Evolutionary conservation across 2,113 vertebrate genomes (phyloP).

Genomic region (Amia ocellicauda): DNA sequence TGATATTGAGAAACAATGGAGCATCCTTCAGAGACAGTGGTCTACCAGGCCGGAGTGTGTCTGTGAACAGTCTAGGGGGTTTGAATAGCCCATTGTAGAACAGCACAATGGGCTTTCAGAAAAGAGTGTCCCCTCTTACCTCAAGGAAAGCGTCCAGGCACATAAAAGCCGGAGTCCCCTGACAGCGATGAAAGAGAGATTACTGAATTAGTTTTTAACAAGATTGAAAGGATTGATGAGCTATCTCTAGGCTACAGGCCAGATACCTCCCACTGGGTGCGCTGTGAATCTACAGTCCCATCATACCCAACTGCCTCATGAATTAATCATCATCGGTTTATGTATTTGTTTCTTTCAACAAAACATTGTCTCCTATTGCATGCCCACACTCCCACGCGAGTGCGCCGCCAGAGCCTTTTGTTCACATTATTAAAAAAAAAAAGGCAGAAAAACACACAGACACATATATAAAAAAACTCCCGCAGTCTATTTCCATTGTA

Average conservation of each 20-base stretch:
- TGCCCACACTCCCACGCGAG: neutral
- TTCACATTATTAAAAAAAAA: constrained; percentile 42
- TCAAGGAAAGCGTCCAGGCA: neutral
- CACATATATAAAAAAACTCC: no score
- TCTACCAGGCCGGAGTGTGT: no score
- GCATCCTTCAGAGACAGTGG: no score
- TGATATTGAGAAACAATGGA: no score
- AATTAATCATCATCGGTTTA: constrained; percentile 35
- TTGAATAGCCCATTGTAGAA: neutral
- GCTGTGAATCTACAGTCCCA: constrained; percentile 33
- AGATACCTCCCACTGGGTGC: neutral
- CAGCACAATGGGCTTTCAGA: neutral
- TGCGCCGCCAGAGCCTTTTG: constrained; percentile 29
- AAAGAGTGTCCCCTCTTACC: no score
- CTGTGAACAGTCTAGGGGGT: no score
- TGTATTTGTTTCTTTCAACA: neutral
- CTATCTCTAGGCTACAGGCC: constrained; percentile 27
- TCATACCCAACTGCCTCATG: constrained; percentile 27
- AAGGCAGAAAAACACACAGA: constrained; percentile 7
- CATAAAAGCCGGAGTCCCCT: constrained; percentile 24
- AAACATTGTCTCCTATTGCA: constrained; percentile 8
- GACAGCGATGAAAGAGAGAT: constrained; percentile 34
- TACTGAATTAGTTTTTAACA: constrained; percentile 52
- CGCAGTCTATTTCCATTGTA: constrained; percentile 47
- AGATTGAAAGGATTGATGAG: constrained; percentile 49